Evolutionary conservation across 1,140 invertebrate species (phyloP), one percentile per base, ranked within the genome.

Genomic region (Drosophila grimshawi): DNA sequence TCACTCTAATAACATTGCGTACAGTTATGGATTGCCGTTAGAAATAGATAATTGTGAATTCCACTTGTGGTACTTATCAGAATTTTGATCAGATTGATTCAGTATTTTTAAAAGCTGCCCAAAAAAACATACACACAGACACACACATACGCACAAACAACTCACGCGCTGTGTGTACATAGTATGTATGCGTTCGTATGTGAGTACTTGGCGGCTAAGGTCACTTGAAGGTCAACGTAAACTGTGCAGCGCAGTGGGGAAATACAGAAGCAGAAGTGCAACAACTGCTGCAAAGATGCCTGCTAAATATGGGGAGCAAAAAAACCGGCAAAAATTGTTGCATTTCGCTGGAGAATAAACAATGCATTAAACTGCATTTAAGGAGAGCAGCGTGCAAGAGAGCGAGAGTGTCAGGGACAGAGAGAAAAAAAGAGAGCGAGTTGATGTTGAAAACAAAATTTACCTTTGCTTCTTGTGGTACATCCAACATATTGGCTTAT

Each of bases 381-480:
- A 8, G 11, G 43, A 33, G 5, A 37, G 27, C 19, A 41, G 29
- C 5, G 57, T 19, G 19, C 19, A 19, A 10, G 49, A 53, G 29
- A 56, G 52, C n/a, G 49, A 33, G 49, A 53, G 11, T 43, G 41
- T 43, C 19, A 30, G 43, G 4, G 5, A 30, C 19, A 2, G 29
- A 27, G 27, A 52, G 55, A 11, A 30, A 3, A 11, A 43, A 11
- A 53, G 35, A 49, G 43, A 52, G 45, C 27, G 30, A 45, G 19
- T 19, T 45, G 19, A 1, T 8, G 39, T 43, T 49, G 30, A 8
- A 29, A 29, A 49, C 53, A 46, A 32, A 41, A 63, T 80, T 79
- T 55, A 92, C 91, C 88, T 92, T 92, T 19, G 64, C 91, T 90
- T 92, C 91, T 49, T 86, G 66, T 49, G 91, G 91, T 39, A 92